phyloP scores from a whole-genome alignment of 2,113 vertebrate genomes.

The Podarcis muralis region DNA sequence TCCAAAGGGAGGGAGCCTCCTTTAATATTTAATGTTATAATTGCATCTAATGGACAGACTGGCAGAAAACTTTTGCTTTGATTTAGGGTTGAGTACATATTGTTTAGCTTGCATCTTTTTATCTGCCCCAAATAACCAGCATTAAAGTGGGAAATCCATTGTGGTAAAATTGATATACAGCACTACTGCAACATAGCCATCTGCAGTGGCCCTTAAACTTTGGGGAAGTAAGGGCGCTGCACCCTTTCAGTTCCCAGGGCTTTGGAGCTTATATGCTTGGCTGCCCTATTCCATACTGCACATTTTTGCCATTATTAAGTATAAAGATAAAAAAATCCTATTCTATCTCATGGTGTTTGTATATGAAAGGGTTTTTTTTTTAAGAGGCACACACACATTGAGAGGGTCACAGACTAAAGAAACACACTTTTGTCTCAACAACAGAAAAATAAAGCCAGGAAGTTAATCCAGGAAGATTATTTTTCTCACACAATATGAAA shows the following conservation, averaged over 20 bases:
- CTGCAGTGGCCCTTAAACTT: neutral
- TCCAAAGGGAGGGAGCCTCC: slow-evolving; percentile 56
- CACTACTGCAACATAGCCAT: neutral
- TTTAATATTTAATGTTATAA: slow-evolving; percentile 87
- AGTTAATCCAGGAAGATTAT: neutral
- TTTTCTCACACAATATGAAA: slow-evolving; percentile 13
- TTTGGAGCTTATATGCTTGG: neutral
- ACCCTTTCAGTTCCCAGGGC: neutral
- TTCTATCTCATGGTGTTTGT: neutral
- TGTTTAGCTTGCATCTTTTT: slow-evolving; percentile 51
- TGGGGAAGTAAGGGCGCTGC: neutral
- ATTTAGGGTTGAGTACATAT: slow-evolving; percentile 45
- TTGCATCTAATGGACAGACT: slow-evolving; percentile 78
- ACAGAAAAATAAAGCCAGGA: slow-evolving; percentile 9
- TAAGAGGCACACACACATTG: neutral
- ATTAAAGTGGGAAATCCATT: neutral
- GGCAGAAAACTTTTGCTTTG: slow-evolving; percentile 59
- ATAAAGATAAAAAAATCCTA: neutral
- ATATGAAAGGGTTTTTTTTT: neutral
- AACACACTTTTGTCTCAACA: neutral
- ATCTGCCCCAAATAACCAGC: slow-evolving; percentile 29
- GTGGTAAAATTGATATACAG: slow-evolving; percentile 1
- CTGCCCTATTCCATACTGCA: neutral
- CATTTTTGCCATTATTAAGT: too few species aligned
- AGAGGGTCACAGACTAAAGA: neutral